Conservation (phyloP, 1,140 invertebrate species). For the Halyomorpha halys region DNA sequence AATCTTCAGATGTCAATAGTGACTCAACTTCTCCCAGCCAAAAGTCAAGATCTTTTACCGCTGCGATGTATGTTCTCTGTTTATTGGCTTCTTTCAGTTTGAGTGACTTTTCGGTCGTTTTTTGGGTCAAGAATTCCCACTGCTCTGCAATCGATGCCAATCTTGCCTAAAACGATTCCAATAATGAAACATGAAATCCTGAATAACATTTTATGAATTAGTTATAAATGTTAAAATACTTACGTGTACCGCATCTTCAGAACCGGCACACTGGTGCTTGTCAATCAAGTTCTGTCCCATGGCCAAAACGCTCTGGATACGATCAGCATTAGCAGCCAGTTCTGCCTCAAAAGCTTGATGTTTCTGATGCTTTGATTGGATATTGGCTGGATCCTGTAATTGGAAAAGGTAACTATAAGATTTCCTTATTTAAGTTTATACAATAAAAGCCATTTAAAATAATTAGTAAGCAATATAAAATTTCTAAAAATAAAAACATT, state of each 20-base stretch:
- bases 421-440: too few relatives aligned
- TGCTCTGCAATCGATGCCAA: constrained; percentile 93
- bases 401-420: too few relatives aligned
- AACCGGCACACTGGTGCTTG: constrained; percentile 82
- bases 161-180: constrained; percentile 39
- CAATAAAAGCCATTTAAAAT: too few relatives aligned
- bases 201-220: neutral
- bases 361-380: constrained; percentile 96
- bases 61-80: constrained; percentile 97
- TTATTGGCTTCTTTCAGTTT: constrained; percentile 98
- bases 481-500: too few relatives aligned
- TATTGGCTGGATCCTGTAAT: constrained; percentile 66
- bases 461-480: too few relatives aligned
- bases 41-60: constrained; percentile 98
- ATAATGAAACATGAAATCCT: too few relatives aligned
- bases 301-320: constrained; percentile 88
- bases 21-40: constrained; percentile 99
- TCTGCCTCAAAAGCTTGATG: constrained; percentile 99
- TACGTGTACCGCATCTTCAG: constrained; percentile 81
- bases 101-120: constrained; percentile 94
- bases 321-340: constrained; percentile 93
- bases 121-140: constrained; percentile 96
- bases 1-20: constrained; percentile 90
- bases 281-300: constrained; percentile 95
- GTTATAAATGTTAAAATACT: constrained; percentile 1